A percentile compares a stretch with the other conserved stretches of the same genome.
Conservation (phyloP, 2,797 vertebrate genomes). For the Epinephelus malabaricus region DNA sequence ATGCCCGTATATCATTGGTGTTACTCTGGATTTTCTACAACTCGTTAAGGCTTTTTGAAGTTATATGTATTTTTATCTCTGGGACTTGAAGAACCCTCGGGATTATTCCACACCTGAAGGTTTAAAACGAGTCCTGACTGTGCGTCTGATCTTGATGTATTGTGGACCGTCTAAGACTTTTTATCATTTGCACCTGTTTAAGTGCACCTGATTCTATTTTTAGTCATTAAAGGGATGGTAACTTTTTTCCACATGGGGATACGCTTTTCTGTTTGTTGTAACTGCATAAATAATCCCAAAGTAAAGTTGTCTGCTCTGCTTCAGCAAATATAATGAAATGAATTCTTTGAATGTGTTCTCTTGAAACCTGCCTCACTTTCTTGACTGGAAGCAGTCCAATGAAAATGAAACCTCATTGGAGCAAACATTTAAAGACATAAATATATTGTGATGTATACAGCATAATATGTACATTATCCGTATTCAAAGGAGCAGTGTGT, state of each 20-base stretch:
- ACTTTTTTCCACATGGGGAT: conserved; percentile 9
- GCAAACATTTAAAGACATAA: not conserved
- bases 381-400: not conserved
- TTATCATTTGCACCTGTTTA: conserved; percentile 54
- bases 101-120: conserved; percentile 31
- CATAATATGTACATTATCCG: no score
- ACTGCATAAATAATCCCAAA: not conserved
- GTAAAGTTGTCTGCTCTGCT: conserved; percentile 10
- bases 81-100: not conserved
- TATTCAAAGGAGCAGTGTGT: no score
- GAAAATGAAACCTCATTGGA: not conserved
- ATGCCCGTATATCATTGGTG: not conserved
- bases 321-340: not conserved
- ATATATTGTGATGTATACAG: not conserved
- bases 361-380: not conserved
- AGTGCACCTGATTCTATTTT: conserved; percentile 47
- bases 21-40: not conserved
- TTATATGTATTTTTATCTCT: not conserved
- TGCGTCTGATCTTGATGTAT: conserved; percentile 42
- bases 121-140: conserved; percentile 30
- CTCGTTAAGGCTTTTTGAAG: not conserved
- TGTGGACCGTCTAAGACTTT: conserved; percentile 18
- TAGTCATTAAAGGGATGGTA: conserved; percentile 20
- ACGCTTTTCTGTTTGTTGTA: not conserved
- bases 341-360: not conserved